Percentiles rank a stretch among this genome's conserved stretches.
Evolutionary conservation across 64 coral and sea anemone genomes (phyloP).

Genomic region (Cladopsammia gracilis): DNA sequence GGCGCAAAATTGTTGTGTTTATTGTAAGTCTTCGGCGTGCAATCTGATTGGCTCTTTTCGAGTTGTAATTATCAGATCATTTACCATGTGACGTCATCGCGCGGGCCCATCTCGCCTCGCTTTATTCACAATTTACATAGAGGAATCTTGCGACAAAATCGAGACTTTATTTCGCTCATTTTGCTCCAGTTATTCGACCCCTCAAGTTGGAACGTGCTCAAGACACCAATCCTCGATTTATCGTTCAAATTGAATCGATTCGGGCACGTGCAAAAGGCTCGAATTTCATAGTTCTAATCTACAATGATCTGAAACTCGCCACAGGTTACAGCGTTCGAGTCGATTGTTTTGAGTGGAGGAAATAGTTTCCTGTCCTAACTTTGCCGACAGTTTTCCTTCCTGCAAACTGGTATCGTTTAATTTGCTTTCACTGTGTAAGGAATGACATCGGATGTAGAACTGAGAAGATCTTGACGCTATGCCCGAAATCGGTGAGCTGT

Average conservation of each 20-base stretch:
- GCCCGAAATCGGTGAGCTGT: slow-evolving; percentile 58
- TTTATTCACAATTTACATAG: slow-evolving; percentile 50
- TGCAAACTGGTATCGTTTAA: slow-evolving; percentile 4
- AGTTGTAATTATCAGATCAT: slow-evolving; percentile 27
- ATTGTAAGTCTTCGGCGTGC: neutral
- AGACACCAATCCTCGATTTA: slow-evolving; percentile 34
- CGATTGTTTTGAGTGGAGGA: slow-evolving; percentile 32
- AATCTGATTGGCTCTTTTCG: slow-evolving; percentile 15
- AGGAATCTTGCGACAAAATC: slow-evolving; percentile 48
- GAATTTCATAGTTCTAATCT: slow-evolving; percentile 29
- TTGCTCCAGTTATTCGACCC: slow-evolving; percentile 3
- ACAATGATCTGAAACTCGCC: slow-evolving; percentile 30
- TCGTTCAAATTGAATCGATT: slow-evolving; percentile 5
- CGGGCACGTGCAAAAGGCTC: slow-evolving; percentile 31
- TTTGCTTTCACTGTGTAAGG: slow-evolving; percentile 34
- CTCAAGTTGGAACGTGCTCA: slow-evolving; percentile 6
- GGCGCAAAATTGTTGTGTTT: neutral
- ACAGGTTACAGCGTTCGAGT: neutral
- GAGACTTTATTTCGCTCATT: neutral
- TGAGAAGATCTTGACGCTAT: slow-evolving; percentile 32
- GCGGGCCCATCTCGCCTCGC: slow-evolving; percentile 13
- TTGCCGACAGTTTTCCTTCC: slow-evolving; percentile 45
- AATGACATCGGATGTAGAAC: slow-evolving; percentile 36
- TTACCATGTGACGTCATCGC: slow-evolving; percentile 49
- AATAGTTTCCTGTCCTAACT: neutral